Evolutionary conservation across 2,888 invertebrate genomes (phyloP), one percentile per base, ranked within the genome.

Genomic region (Chrysodeixis includens): DNA sequence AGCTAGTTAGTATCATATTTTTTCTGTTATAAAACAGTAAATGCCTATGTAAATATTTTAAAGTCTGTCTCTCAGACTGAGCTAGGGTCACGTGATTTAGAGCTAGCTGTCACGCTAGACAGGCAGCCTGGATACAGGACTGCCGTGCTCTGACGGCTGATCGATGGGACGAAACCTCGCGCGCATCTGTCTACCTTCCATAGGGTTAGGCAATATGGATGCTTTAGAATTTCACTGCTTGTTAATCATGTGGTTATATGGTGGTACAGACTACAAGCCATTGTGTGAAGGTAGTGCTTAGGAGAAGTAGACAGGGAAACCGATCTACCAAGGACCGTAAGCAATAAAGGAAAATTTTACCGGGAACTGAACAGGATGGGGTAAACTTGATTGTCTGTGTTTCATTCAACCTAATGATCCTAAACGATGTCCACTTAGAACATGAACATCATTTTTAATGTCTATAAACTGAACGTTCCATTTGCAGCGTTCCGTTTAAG

Each of bases 51-150:
- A 12, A 9, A 49, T 18, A 49, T 18, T 49, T 49, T 10, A 49
- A 10, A 12, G 46, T 26, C 46, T 49, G 10, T 7, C 46, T 49
- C 20, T 20, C 9, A 49, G 8, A 20, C 10, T 20, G 20, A 10
- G 20, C 46, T 49, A 40, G 40, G 40, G 40, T 40, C 40, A 40
- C 7, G 40, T 40, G 46, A 49, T 49, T 49, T 49, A 49, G 20
- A 10, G 16, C 18, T 49, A 49, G 10, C 18, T 10, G 46, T 49
- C 46, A 49, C 1, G 46, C 20, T 49, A 49, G 46, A 18, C 46
- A 20, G 20, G 10, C 20, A 9, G 46, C 9, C 18, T 20, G 46
- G 46, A 20, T 16, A 49, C 10, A 12, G 46, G 18, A 49, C 46
- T 20, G 46, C 46, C 46, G 8, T 46, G 46, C 10, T 49, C 46